Percentiles rank a stretch among this genome's conserved stretches.
Conservation (phyloP, 2,113 vertebrate genomes). For the Stegostoma tigrinum region DNA sequence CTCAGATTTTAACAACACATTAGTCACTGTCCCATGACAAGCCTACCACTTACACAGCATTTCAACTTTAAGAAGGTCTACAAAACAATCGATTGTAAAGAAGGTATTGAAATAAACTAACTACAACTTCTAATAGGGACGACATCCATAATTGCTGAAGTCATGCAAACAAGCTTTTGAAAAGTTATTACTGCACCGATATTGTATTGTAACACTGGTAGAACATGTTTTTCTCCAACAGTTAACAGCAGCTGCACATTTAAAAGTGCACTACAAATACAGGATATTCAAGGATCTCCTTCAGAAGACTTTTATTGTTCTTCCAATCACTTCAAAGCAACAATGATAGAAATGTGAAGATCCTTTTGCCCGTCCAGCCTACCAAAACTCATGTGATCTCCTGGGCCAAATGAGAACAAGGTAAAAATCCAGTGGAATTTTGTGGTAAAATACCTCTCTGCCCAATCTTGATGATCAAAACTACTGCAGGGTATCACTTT, state of each 20-base stretch:
- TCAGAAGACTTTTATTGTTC: not conserved
- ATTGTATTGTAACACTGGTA: not conserved
- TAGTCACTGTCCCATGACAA: slow-evolving; percentile 7
- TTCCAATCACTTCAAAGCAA: no score
- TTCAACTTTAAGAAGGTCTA: slow-evolving; percentile 16
- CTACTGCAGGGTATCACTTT: no score
- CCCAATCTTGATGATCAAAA: no score
- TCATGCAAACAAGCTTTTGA: not conserved
- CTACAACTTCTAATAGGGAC: not conserved
- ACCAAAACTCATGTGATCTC: no score
- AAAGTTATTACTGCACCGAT: not conserved
- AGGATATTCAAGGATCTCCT: not conserved
- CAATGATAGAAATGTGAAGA: no score
- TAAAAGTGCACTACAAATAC: not conserved
- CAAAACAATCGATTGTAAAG: not conserved
- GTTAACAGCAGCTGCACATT: no score
- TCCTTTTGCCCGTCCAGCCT: no score
- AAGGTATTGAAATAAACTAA: not conserved
- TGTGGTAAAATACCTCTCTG: no score
- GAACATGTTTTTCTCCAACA: not conserved
- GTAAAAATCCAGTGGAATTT: no score
- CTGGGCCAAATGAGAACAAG: no score
- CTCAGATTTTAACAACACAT: slow-evolving; percentile 22
- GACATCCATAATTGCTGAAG: slow-evolving; percentile 7
- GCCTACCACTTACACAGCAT: not conserved